Evolutionary conservation across 2,888 invertebrate species (phyloP).

Genomic region (Caenorhabditis angaria): DNA sequence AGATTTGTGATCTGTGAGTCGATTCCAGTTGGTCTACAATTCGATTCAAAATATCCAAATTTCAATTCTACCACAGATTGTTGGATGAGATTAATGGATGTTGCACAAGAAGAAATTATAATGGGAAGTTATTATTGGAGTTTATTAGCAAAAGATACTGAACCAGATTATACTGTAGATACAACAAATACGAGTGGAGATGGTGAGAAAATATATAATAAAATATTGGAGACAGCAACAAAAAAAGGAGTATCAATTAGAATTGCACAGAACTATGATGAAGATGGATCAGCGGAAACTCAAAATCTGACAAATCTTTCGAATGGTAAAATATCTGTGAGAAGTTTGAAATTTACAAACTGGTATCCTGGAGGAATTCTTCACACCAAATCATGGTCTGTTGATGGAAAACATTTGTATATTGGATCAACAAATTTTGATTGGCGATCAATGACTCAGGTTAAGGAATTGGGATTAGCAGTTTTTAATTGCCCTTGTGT

Average conservation of each 20-base stretch:
- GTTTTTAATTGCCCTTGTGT: conserved; percentile 86
- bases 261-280: conserved; percentile 59
- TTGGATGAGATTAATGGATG: conserved; percentile 71
- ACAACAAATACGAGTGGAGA: conserved; percentile 32
- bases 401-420: conserved; percentile 88
- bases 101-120: conserved; percentile 83
- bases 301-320: conserved; percentile 42
- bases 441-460: conserved; percentile 81
- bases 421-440: conserved; percentile 96
- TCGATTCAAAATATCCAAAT: conserved; percentile 37
- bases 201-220: conserved; percentile 48
- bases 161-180: conserved; percentile 45
- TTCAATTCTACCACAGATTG: conserved; percentile 53
- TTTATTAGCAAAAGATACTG: conserved; percentile 80
- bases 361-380: conserved; percentile 58
- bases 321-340: conserved; percentile 55
- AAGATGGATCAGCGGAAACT: conserved; percentile 49
- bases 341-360: conserved; percentile 60
- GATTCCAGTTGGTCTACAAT: conserved; percentile 46
- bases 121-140: conserved; percentile 96
- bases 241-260: conserved; percentile 55
- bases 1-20: conserved; percentile 55
- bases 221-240: conserved; percentile 52
- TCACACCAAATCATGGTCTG: conserved; percentile 82
- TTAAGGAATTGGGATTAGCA: conserved; percentile 83